Evolutionary conservation across 2,888 invertebrate genomes (phyloP).

Genomic region (Trichopria drosophilae): DNA sequence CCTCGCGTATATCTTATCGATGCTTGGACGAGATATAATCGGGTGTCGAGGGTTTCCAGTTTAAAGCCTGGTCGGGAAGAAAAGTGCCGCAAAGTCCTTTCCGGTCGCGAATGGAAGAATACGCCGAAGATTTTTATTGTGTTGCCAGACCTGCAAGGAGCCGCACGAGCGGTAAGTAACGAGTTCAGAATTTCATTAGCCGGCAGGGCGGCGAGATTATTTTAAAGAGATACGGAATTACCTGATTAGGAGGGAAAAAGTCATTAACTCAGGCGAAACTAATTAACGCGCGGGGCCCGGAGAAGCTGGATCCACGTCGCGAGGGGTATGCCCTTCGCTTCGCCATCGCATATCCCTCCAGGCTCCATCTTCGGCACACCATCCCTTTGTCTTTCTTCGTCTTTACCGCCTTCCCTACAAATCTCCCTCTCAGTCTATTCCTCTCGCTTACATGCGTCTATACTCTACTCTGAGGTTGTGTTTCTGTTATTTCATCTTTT

Average conservation of each 20-base stretch:
- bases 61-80: too few species aligned
- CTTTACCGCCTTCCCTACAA: slow-evolving; percentile 15
- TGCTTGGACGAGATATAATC: too few species aligned
- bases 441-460: slow-evolving; percentile 8
- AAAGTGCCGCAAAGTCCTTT: slow-evolving; percentile 37
- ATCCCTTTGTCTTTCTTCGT: slow-evolving; percentile 12
- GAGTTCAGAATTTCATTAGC: slow-evolving; percentile 60
- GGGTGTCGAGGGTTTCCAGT: too few species aligned
- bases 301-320: slow-evolving; percentile 12
- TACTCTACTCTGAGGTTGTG: too few species aligned
- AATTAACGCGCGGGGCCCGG: slow-evolving; percentile 57
- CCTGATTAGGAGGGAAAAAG: slow-evolving; percentile 60
- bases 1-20: too few species aligned
- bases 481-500: too few species aligned
- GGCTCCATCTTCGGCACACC: slow-evolving; percentile 26
- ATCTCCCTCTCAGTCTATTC: slow-evolving; percentile 26
- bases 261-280: slow-evolving; percentile 60
- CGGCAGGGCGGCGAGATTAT: slow-evolving; percentile 58
- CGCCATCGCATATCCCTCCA: slow-evolving; percentile 28
- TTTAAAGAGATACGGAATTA: slow-evolving; percentile 60
- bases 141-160: too few species aligned
- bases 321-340: slow-evolving; percentile 30
- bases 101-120: slow-evolving; percentile 37
- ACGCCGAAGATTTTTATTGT: too few species aligned
- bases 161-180: slow-evolving; percentile 56